These are phyloP conservation scores for Eilema depressum DNA, from an alignment of 2,888 invertebrate species.

Conservation along the genomic window DNA sequence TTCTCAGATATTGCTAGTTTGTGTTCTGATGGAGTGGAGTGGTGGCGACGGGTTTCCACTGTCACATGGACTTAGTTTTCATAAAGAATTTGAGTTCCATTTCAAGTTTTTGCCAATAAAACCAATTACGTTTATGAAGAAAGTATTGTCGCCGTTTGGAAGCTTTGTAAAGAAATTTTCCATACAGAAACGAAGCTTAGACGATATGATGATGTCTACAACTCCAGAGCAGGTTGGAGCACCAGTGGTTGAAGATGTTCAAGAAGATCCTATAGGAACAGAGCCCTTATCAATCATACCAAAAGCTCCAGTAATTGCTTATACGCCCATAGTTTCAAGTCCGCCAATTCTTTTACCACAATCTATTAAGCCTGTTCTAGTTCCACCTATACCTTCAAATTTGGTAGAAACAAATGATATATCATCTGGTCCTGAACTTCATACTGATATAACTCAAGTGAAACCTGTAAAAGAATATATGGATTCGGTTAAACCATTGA, in stretches of 20 bases:
- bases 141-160: constrained; percentile 69
- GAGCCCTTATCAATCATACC: constrained; percentile 30
- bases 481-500: neutral
- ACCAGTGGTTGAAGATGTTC: constrained; percentile 52
- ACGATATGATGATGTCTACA: constrained; percentile 9
- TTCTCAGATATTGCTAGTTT: constrained; percentile 37
- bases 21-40: constrained; percentile 23
- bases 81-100: constrained; percentile 63
- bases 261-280: constrained; percentile 37
- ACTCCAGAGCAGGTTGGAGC: constrained; percentile 35
- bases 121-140: constrained; percentile 62
- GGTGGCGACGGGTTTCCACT: constrained; percentile 24
- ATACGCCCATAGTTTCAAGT: constrained; percentile 4
- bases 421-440: constrained; percentile 28
- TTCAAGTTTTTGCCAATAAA: constrained; percentile 60
- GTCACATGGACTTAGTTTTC: constrained; percentile 56
- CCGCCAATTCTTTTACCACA: constrained; percentile 12
- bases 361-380: constrained; percentile 22
- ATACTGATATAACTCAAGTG: constrained; percentile 52
- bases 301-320: constrained; percentile 15
- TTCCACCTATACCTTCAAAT: constrained; percentile 43
- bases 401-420: constrained; percentile 38
- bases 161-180: constrained; percentile 51
- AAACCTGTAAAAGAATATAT: constrained; percentile 48
- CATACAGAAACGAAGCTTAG: constrained; percentile 48